Base-by-base conservation (phyloP, 1,140 invertebrate genomes). In the Tetranychus cinnabarinus region DNA sequence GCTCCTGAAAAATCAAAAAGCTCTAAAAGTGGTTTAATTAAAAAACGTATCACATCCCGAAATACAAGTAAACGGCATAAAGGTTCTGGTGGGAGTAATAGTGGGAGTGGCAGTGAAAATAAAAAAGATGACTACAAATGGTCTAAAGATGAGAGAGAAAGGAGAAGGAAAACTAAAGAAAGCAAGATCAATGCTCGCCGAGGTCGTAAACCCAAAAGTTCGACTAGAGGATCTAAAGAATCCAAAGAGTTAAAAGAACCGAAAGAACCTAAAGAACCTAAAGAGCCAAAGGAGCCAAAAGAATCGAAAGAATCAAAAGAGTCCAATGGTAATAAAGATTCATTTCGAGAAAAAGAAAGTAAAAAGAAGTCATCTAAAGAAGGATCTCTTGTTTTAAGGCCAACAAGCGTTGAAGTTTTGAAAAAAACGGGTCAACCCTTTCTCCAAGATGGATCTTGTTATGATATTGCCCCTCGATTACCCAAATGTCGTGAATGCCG, bases 401-500 rank as follows among this genome's bases (percentile, higher is more conserved):
- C 81, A n/a, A 78, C 82, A 42, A 75, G 84, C 64, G 77, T 80
- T 60, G 78, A 42, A 42, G 5, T 80, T 63, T 73, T 86, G 61
- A 84, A 82, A 67, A 80, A 82, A 69, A 80, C 81, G 35, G 80
- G 82, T 10, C 82, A 88, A 68, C 85, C 83, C 64, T 92, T 90
- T 77, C 74, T 91, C 46, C 74, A 77, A 70, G 86, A 89, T 71
- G 85, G 83, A n/a, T 78, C 84, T 4, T 92, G 88, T 73, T 84
- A 80, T 73, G 85, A 88, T 67, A 83, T 87, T 8, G 85, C 86
- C 23, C 84, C 86, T 3, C 86, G 87, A 66, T 74, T 92, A 56
- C 82, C 83, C 52, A 91, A 90, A 72, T 93, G 88, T 74, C 78
- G 88, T 60, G 88, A 92, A 72, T 95, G 88, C 69, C 80, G 86